Percentiles rank a stretch among this genome's conserved stretches.
These are phyloP conservation scores for Dendrocincla fuliginosa DNA, from an alignment of 2,797 vertebrate species.

Conservation along the genomic window DNA sequence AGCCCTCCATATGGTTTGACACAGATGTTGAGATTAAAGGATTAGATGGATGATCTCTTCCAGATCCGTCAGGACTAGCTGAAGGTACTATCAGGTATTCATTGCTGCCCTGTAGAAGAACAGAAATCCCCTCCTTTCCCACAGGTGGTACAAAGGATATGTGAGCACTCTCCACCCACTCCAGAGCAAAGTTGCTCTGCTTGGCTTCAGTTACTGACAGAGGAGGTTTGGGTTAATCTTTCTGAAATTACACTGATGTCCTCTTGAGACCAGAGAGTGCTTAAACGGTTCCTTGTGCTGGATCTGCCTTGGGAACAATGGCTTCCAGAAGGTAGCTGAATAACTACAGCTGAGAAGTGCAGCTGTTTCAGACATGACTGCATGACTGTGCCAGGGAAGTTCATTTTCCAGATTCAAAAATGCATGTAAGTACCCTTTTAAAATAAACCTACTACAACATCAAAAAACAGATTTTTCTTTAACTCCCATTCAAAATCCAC, in stretches of 20 bases:
- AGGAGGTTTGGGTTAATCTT: background rate
- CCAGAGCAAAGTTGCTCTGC: background rate
- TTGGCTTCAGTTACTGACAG: background rate
- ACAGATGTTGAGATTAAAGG: background rate
- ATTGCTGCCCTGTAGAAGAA: background rate
- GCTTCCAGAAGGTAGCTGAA: background rate
- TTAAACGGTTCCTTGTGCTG: background rate
- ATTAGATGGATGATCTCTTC: background rate
- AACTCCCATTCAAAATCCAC: background rate
- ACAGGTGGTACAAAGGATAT: background rate
- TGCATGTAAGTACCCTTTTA: background rate
- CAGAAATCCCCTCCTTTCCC: background rate
- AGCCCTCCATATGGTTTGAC: background rate
- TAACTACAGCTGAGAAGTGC: background rate
- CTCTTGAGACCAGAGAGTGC: background rate
- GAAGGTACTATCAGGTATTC: background rate
- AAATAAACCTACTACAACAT: background rate
- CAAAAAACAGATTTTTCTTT: background rate
- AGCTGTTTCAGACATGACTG: background rate
- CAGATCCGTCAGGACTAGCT: background rate
- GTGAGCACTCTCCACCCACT: background rate
- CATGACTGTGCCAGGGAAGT: background rate
- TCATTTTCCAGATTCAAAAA: background rate
- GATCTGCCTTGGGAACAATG: background rate
- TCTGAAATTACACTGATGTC: background rate